These are phyloP conservation scores for Rynchops niger DNA, from an alignment of 2,113 vertebrate genomes.

Conservation along the genomic window DNA sequence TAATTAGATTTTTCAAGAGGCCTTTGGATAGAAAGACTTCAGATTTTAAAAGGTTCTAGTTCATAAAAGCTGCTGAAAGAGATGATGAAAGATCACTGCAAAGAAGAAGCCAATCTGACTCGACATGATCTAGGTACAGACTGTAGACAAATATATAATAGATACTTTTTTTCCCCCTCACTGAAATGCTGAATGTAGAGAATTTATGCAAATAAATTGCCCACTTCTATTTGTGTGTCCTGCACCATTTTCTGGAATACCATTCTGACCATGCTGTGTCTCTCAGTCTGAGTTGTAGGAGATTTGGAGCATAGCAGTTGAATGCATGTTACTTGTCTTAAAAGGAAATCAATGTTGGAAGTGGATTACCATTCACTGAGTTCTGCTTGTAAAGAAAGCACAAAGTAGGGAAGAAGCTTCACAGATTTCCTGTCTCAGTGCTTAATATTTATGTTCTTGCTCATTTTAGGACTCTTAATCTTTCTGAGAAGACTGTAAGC, in stretches of 20 bases:
- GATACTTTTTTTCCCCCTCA: background rate
- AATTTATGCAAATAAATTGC: background rate
- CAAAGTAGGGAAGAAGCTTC: background rate
- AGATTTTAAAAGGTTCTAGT: background rate
- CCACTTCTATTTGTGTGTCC: background rate
- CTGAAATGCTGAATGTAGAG: background rate
- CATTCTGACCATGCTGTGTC: background rate
- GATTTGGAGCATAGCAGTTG: background rate
- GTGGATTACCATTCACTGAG: background rate
- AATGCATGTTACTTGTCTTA: background rate
- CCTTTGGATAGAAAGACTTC: background rate
- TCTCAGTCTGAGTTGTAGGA: background rate
- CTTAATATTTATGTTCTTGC: background rate
- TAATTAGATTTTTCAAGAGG: background rate
- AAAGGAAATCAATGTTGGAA: background rate
- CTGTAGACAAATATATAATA: background rate
- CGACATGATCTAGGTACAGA: background rate
- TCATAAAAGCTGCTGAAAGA: background rate
- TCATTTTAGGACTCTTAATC: background rate
- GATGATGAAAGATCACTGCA: background rate
- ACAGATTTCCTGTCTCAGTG: background rate
- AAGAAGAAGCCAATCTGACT: background rate
- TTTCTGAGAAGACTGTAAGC: background rate
- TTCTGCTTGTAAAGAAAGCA: background rate
- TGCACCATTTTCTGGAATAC: background rate